Base-by-base conservation (phyloP, 2,797 vertebrate genomes). In the Muraenolepis orangiensis region DNA sequence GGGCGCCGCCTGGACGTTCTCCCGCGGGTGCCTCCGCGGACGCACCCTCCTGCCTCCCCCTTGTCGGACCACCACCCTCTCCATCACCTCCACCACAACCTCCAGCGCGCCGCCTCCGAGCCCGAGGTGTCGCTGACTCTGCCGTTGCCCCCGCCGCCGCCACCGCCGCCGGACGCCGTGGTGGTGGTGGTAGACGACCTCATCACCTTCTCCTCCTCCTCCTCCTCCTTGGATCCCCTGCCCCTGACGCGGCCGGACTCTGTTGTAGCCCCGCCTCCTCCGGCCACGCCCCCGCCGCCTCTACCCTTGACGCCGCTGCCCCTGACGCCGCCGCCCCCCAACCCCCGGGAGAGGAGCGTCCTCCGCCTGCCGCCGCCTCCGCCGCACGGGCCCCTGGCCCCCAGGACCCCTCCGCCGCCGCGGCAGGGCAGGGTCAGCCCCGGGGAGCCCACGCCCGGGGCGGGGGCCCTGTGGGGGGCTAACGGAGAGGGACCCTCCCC, bases 1-100 rank as follows among this genome's bases (percentile, higher is more conserved):
- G 95, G 96, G 10, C 93, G 93, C 0, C 91, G 93, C 81, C 87
- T 96, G 78, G 94, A 91, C 79, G 3, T 89, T 76, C 12, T 92
- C 4, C 85, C 93, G 70, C 77, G 87, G 79, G 91, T 92, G 68
- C 90, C 93, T 10, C 90, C 91, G 69, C 89, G 93, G 81, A 93
- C 89, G 74, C 90, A 93, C 77, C 84, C 76, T 10, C 82, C 90
- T 8, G 84, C 81, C 57, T 7, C 18, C 46, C 46, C 46, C 20
- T 57, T n/a, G 46, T 51, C 46, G 46, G 20, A 57, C 46, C 46
- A 4, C 1, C 14, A 46, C 42, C 42, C 3, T 4, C 42, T 46
- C 42, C 42, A 20, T 14, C 42, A 46, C 42, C 42, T 46, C 16
- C 42, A 46, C 46, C 46, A 57, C 46, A 20, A n/a, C 30, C 75